Conservation (phyloP, 2,113 vertebrate species). For the Sarotherodon lohbergeri region DNA sequence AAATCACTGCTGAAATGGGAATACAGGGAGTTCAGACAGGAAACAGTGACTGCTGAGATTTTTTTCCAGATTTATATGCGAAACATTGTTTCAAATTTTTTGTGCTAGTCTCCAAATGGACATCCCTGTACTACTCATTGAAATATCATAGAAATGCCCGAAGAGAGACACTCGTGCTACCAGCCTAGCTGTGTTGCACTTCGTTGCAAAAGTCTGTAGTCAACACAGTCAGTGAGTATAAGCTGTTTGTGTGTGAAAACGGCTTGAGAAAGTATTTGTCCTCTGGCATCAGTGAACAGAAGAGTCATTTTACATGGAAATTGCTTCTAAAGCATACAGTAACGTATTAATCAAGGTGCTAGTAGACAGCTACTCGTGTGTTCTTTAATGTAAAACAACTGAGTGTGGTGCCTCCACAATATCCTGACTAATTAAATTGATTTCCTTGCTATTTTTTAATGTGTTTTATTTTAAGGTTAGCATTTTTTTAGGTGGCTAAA, state of each 20-base stretch:
- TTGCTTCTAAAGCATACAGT: not conserved
- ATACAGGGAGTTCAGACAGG: not conserved
- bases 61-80: not conserved
- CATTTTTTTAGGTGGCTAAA: not conserved
- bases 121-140: not conserved
- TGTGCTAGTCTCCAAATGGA: not conserved
- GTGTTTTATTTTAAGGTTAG: not conserved
- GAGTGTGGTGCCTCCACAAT: not conserved
- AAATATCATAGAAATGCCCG: not conserved
- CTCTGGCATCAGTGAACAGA: not conserved
- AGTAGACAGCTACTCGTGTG: not conserved
- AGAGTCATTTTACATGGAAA: not conserved
- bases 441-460: not conserved
- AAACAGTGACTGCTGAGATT: not conserved
- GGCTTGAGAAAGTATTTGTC: not conserved
- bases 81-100: not conserved
- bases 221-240: not conserved
- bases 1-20: not conserved
- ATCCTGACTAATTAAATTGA: not conserved
- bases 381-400: not conserved
- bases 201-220: not conserved
- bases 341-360: not conserved
- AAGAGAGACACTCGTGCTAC: not conserved
- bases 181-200: not conserved
- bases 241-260: not conserved